Evolutionary conservation across 2,113 vertebrate species (phyloP).

Genomic region (Trachemys scripta): DNA sequence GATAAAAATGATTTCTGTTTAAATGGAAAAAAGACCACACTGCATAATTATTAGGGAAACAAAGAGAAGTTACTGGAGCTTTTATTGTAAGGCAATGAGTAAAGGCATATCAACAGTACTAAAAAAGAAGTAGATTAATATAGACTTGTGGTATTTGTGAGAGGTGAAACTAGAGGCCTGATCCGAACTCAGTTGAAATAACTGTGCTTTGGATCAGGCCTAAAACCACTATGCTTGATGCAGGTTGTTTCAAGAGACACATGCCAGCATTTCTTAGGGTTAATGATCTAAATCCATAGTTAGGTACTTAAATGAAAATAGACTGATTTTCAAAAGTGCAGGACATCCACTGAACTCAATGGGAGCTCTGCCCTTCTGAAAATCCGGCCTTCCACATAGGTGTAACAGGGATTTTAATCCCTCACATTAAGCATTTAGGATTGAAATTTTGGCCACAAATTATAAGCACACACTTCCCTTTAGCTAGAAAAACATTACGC

Average conservation of each 20-base stretch:
- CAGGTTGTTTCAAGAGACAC: not conserved
- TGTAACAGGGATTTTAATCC: not conserved
- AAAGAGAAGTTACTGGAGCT: not conserved
- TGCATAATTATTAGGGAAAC: not conserved
- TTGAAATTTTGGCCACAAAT: not conserved
- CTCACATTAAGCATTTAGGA: not conserved
- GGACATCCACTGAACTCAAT: rapidly evolving
- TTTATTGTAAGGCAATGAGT: not conserved
- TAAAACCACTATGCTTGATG: not conserved
- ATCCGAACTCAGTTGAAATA: not conserved
- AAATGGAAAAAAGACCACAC: not conserved
- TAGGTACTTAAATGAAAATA: not conserved
- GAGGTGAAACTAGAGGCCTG: not conserved
- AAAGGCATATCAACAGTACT: not conserved
- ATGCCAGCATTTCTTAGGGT: rapidly evolving
- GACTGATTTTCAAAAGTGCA: not conserved
- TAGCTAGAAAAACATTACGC: not conserved
- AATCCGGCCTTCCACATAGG: not conserved
- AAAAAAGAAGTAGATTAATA: not conserved
- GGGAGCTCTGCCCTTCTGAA: not conserved
- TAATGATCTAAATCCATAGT: not conserved
- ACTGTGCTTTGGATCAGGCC: not conserved
- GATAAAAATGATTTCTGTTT: not conserved
- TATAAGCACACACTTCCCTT: not conserved
- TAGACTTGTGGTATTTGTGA: not conserved